Evolutionary conservation across 2,888 invertebrate genomes (phyloP), one percentile per base, ranked within the genome.

Genomic region (Leptodirus hochenwartii): DNA sequence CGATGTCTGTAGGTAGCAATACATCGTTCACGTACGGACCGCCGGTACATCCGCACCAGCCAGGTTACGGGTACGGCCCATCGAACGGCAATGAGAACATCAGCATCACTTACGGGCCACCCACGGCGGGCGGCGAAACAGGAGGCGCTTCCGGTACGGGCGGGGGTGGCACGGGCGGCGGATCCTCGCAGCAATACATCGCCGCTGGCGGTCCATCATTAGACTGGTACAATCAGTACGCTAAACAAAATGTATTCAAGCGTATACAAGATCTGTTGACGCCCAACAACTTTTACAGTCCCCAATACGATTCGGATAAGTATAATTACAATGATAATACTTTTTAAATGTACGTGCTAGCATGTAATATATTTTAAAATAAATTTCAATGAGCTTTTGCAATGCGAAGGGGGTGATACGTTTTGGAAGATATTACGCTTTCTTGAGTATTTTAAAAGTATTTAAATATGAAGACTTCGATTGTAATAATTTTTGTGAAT

Each of bases 81-180:
- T 49, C 49, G 2, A 49, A 49, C 36, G 52, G 52, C 6, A 46
- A 51, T 33, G 53, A 53, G 35, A 41, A 47, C 17, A 45, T 54
- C 14, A 52, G 51, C 30, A 49, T 53, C 23, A 53, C 54, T 16
- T 51, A 53, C 32, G 49, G 49, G n/a, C 51, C 53, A 17, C 33
- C 39, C 4, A 37, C 30, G 12, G 37, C 29, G 5, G 27, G 30
- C 10, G 29, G 31, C 20, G 23, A 12, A 6, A n/a, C n/a, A n/a
- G 20, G 20, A n/a, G n/a, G n/a, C n/a, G n/a, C n/a, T n/a, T n/a
- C n/a, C n/a, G n/a, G n/a, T n/a, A n/a, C n/a, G n/a, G n/a, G n/a
- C n/a, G n/a, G n/a, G n/a, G n/a, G n/a, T n/a, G n/a, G n/a, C n/a
- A n/a, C n/a, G n/a, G n/a, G n/a, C n/a, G n/a, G n/a, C n/a, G n/a